Evolutionary conservation across 2,113 vertebrate genomes (phyloP), one percentile per base, ranked within the genome.

Genomic region (Engraulis encrasicolus): DNA sequence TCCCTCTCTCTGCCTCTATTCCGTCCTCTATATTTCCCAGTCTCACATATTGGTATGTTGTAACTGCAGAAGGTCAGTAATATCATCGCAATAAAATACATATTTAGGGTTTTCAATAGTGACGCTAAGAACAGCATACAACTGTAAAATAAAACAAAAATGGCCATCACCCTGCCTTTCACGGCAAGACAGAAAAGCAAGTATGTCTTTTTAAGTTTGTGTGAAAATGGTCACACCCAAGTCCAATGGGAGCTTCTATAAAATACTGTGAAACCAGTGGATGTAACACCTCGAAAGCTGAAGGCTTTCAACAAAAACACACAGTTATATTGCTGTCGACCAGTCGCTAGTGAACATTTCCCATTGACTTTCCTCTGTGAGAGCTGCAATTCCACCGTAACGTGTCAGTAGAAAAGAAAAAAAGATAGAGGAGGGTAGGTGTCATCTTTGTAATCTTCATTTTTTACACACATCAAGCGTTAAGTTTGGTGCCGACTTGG

Each of bases 341-440:
- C 80, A 82, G 85, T 80, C 77, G 88, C 87, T 83, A 83, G 88
- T 87, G 87, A 89, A 91, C 87, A 91, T 90, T 89, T 89, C 85
- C 84, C 83, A 74, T 61, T 81, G 3, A 81, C 66, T 86, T n/a
- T 82, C 85, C 83, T 87, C 78, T 19, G 88, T 92, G 91, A 91
- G 83, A 88, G 87, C 77, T 82, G 36, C 90, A 90, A 87, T 89
- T 86, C 91, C 87, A 90, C 90, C 92, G 87, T 90, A 91, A 93
- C 90, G 80, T 18, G 90, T 91, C 91, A 92, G 85, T 91, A 91
- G 91, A 89, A 45, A 79, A 61, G 74, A 84, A 12, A 87, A 87
- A n/a, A n/a, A n/a, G n/a, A n/a, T n/a, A n/a, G 81, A 83, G 87
- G 88, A 89, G 89, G 88, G 91, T 89, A 71, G 27, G 82, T 82